Conservation (phyloP, 2,797 vertebrate species). For the Helicolenus hilgendorfi region DNA sequence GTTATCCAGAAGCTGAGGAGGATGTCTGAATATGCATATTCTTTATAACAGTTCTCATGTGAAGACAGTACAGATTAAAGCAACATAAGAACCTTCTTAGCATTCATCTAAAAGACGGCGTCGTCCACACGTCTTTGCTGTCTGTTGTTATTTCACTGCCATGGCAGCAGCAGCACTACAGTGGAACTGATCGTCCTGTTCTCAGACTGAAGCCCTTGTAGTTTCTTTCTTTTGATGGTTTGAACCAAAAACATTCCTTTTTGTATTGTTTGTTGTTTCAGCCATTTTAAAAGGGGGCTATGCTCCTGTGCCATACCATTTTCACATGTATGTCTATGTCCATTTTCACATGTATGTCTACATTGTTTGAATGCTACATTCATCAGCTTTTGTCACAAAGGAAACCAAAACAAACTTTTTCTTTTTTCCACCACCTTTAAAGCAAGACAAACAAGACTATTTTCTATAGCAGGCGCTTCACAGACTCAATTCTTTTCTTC, state of each 20-base stretch:
- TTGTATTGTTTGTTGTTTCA: constrained; percentile 75
- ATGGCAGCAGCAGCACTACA: constrained; percentile 56
- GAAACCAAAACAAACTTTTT: constrained; percentile 81
- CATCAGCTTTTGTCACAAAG: constrained; percentile 69
- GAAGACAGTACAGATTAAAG: constrained; percentile 19
- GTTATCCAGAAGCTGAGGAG: constrained; percentile 21
- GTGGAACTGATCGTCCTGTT: constrained; percentile 52
- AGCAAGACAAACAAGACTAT: constrained; percentile 82
- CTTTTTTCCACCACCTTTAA: constrained; percentile 72
- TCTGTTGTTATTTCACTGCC: constrained; percentile 56
- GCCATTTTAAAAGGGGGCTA: constrained; percentile 51
- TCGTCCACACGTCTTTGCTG: not conserved
- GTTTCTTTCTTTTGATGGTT: constrained; percentile 68
- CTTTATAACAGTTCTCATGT: constrained; percentile 26
- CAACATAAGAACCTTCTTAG: constrained; percentile 17
- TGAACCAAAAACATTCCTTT: constrained; percentile 75
- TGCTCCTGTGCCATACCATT: constrained; percentile 75
- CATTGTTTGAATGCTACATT: constrained; percentile 79
- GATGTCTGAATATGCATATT: constrained; percentile 27
- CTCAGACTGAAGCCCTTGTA: constrained; percentile 61
- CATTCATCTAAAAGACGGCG: constrained; percentile 18
- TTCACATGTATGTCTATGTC: constrained; percentile 58
- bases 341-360: constrained; percentile 57
- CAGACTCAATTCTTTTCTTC: constrained; percentile 88
- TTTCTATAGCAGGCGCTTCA: constrained; percentile 88